Evolutionary conservation across 2,113 vertebrate species (phyloP).

Genomic region (Melanocharis versteri): DNA sequence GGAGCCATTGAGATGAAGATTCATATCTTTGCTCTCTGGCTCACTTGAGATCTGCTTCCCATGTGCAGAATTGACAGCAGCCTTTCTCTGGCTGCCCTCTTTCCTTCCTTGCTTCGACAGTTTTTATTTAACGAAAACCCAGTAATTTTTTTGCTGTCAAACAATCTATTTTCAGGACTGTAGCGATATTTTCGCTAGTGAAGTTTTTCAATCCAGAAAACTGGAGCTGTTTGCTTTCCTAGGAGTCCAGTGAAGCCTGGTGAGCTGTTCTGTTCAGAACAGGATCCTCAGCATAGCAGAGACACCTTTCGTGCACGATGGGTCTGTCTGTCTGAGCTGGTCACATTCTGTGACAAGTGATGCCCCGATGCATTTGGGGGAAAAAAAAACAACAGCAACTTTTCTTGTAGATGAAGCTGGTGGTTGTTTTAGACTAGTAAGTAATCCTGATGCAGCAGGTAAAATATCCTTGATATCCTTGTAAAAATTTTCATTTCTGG

Average conservation of each 20-base stretch:
- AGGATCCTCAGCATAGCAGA: conserved; percentile 9
- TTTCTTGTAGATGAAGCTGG: neutral
- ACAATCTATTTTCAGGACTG: neutral
- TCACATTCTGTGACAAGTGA: neutral
- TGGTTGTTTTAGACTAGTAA: neutral
- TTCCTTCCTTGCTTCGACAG: neutral
- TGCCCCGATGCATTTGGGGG: neutral
- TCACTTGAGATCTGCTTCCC: neutral
- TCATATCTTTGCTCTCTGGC: neutral
- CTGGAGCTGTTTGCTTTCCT: neutral
- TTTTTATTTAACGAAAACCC: neutral
- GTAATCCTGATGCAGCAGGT: neutral
- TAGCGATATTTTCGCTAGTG: neutral
- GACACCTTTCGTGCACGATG: rapidly evolving
- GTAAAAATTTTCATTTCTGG: neutral
- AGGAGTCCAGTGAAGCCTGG: neutral
- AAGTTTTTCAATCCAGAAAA: neutral
- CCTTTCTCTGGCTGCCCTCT: neutral
- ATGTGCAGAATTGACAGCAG: neutral
- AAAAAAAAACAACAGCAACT: neutral
- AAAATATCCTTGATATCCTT: neutral
- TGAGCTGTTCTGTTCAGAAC: neutral
- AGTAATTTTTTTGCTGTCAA: neutral
- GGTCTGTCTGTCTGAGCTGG: neutral
- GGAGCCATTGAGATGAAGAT: conserved; percentile 29